Evolutionary conservation across 1,140 invertebrate species (phyloP).

Genomic region (Scylla paramamosain): DNA sequence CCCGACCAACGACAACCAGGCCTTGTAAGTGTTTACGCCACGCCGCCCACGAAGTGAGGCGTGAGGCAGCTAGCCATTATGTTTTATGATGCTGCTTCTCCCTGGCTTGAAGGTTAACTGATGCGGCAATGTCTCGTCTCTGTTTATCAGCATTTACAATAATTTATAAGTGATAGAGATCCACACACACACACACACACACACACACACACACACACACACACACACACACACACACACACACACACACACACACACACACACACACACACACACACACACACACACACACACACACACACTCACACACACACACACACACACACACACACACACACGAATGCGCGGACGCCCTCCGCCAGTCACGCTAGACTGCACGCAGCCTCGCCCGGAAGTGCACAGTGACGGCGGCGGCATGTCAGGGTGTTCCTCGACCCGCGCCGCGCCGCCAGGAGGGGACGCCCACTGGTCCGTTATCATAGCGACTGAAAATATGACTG

Average conservation of each 20-base stretch:
- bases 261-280: too few species aligned
- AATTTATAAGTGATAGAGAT: too few species aligned
- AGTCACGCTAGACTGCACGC: neutral
- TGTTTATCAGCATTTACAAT: too few species aligned
- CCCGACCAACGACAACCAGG: slow-evolving; percentile 69
- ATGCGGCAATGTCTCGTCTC: too few species aligned
- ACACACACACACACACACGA: slow-evolving; percentile 31
- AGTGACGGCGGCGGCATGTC: neutral
- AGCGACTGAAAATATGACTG: neutral
- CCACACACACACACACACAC: neutral
- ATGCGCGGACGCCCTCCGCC: neutral
- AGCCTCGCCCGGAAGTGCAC: neutral
- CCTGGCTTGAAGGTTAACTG: too few species aligned
- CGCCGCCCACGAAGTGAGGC: too few species aligned
- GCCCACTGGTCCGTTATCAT: neutral
- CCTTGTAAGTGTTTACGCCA: slow-evolving; percentile 53
- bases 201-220: too few species aligned
- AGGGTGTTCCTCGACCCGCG: neutral
- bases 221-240: neutral
- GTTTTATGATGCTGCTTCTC: too few species aligned
- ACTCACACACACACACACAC: neutral
- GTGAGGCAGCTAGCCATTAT: neutral
- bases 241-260: too few species aligned
- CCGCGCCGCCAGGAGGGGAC: neutral
- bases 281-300: slow-evolving; percentile 31